phyloP scores from a whole-genome alignment of 1,140 invertebrate species.

The Thaumatotibia leucotreta region DNA sequence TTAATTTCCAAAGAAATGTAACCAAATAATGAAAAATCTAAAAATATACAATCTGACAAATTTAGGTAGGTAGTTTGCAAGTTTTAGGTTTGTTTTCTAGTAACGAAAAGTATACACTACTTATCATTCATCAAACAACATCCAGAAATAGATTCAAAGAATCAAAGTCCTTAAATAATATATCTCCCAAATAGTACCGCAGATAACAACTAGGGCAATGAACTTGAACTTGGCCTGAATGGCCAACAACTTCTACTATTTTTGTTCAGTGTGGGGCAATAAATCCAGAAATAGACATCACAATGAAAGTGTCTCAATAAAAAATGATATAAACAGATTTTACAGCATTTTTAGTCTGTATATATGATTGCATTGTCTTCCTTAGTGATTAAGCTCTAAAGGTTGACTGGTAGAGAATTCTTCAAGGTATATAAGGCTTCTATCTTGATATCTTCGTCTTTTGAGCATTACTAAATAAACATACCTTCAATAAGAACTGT shows the following conservation, averaged over 20 bases:
- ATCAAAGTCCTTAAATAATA: neutral
- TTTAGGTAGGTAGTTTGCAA: no score
- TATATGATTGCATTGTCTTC: neutral
- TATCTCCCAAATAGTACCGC: neutral
- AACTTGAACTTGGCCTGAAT: constrained; percentile 10
- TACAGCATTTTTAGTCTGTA: neutral
- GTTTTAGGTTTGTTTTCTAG: no score
- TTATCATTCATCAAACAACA: no score
- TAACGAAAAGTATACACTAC: no score
- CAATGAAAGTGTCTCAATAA: neutral
- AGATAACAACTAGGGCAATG: neutral
- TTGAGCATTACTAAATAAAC: neutral
- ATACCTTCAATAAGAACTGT: constrained; percentile 61
- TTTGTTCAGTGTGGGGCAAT: neutral
- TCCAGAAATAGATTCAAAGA: neutral
- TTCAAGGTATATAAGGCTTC: neutral
- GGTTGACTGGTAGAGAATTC: neutral
- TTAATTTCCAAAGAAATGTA: no score
- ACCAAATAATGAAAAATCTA: no score
- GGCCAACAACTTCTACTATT: neutral
- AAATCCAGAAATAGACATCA: neutral
- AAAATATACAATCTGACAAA: no score
- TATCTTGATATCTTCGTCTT: neutral
- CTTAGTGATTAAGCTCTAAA: no score
- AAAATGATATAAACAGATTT: neutral